Conservation (phyloP, 2,888 invertebrate genomes). For the Drosophila flavopinicola region DNA sequence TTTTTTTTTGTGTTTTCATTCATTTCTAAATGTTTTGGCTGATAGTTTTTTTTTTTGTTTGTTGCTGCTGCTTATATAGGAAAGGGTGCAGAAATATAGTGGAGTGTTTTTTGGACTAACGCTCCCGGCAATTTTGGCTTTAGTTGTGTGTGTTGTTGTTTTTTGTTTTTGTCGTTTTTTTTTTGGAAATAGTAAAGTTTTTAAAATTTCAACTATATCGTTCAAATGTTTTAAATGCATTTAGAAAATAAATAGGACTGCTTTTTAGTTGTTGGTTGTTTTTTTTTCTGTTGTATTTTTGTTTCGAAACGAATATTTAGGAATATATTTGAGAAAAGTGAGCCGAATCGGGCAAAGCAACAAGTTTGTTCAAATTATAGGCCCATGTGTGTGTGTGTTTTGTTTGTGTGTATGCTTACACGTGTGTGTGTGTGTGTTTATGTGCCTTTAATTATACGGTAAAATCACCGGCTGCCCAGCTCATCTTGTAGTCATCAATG, state of each 20-base stretch:
- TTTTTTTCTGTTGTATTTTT: constrained; percentile 32
- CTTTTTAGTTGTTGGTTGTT: constrained; percentile 26
- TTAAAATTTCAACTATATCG: constrained; percentile 66
- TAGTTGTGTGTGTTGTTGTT: constrained; percentile 31
- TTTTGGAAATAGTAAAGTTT: constrained; percentile 79
- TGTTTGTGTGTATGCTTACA: constrained; percentile 8
- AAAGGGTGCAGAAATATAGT: constrained; percentile 70
- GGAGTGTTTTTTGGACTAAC: constrained; percentile 55
- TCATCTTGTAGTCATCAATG: constrained; percentile 84
- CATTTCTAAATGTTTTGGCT: constrained; percentile 63
- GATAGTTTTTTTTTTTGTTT: constrained; percentile 37
- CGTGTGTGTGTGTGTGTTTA: constrained; percentile 8
- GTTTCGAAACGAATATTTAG: constrained; percentile 65
- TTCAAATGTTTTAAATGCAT: constrained; percentile 77
- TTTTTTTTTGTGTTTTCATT: constrained; percentile 32
- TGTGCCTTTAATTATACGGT: constrained; percentile 75
- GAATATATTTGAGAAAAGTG: constrained; percentile 73
- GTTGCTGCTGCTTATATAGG: constrained; percentile 66
- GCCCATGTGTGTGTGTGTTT: constrained; percentile 12
- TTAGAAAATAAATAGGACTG: constrained; percentile 80
- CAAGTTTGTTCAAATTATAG: constrained; percentile 30
- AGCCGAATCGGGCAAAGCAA: constrained; percentile 49
- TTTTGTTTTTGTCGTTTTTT: constrained; percentile 24
- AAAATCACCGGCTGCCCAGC: constrained; percentile 84
- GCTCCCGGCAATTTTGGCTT: constrained; percentile 77